phyloP scores from a whole-genome alignment of 2,888 invertebrate genomes.

The Gryllus longicercus region DNA sequence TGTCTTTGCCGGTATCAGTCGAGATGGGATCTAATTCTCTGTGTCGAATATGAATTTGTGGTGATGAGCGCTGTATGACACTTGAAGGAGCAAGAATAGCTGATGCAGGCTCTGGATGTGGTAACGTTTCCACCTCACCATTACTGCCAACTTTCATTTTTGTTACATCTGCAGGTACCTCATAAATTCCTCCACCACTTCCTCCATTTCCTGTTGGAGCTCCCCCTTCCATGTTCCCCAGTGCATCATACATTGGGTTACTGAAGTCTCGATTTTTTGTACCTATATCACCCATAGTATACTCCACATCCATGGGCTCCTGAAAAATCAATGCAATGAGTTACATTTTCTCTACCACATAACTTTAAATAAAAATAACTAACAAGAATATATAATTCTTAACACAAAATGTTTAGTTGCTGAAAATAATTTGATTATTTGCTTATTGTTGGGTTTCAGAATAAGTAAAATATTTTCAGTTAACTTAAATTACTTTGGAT shows the following conservation, averaged over 20 bases:
- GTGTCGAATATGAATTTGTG: conserved; percentile 69
- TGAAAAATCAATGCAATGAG: neutral
- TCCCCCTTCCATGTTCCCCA: conserved; percentile 43
- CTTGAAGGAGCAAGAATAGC: conserved; percentile 78
- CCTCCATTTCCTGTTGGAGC: conserved; percentile 26
- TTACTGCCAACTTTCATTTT: conserved; percentile 54
- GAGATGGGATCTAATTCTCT: conserved; percentile 77
- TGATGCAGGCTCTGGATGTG: conserved; percentile 56
- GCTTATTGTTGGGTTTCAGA: too few relatives aligned
- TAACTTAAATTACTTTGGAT: too few relatives aligned
- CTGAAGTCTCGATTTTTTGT: conserved; percentile 88
- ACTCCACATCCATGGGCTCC: conserved; percentile 70
- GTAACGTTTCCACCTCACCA: conserved; percentile 31
- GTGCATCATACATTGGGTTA: conserved; percentile 96
- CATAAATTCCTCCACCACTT: conserved; percentile 57
- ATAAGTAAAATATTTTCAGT: too few relatives aligned
- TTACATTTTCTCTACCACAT: too few relatives aligned
- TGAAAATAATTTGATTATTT: too few relatives aligned
- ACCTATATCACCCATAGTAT: conserved; percentile 71
- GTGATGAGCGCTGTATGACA: conserved; percentile 72
- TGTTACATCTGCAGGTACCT: conserved; percentile 70
- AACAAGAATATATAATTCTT: too few relatives aligned
- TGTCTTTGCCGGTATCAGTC: conserved; percentile 86
- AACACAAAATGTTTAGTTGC: too few relatives aligned
- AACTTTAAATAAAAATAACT: too few relatives aligned